Evolutionary conservation across 2,113 vertebrate species (phyloP).

Genomic region (Empidonax traillii): DNA sequence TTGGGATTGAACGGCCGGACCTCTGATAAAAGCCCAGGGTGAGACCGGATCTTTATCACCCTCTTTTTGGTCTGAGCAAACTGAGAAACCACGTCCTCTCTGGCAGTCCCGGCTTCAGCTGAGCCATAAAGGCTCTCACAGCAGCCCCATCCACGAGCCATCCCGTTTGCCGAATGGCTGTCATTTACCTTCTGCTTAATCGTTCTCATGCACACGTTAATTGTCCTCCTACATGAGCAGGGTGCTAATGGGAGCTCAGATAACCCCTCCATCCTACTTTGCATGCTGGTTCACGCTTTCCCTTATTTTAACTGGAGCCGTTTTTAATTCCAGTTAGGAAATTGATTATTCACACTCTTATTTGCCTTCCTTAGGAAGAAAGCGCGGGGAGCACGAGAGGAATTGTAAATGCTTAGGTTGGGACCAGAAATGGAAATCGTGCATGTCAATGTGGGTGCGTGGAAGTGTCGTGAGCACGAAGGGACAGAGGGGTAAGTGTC

Average conservation of each 20-base stretch:
- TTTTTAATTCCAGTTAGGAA: slow-evolving; percentile 63
- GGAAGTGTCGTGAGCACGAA: neutral
- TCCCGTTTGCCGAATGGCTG: neutral
- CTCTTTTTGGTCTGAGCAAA: neutral
- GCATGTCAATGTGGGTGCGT: neutral
- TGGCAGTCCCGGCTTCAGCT: neutral
- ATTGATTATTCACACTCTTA: slow-evolving; percentile 71
- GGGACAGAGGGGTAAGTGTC: neutral
- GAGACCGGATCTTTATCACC: neutral
- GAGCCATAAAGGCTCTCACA: neutral
- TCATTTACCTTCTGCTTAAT: slow-evolving; percentile 44
- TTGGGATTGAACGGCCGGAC: neutral
- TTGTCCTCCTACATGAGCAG: slow-evolving; percentile 34
- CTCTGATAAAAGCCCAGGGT: neutral
- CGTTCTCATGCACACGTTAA: slow-evolving; percentile 39
- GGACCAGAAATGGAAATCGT: neutral
- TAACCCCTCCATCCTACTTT: slow-evolving; percentile 39
- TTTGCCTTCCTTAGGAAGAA: slow-evolving; percentile 59
- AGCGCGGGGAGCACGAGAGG: slow-evolving; percentile 11
- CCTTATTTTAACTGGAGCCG: slow-evolving; percentile 54
- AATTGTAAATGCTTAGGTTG: slow-evolving; percentile 50
- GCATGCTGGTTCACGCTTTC: slow-evolving; percentile 45
- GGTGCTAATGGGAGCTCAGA: slow-evolving; percentile 19
- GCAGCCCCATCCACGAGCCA: neutral
- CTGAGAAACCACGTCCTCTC: neutral